phyloP scores from a whole-genome alignment of 2,797 vertebrate genomes.

The Danio aesculapii region DNA sequence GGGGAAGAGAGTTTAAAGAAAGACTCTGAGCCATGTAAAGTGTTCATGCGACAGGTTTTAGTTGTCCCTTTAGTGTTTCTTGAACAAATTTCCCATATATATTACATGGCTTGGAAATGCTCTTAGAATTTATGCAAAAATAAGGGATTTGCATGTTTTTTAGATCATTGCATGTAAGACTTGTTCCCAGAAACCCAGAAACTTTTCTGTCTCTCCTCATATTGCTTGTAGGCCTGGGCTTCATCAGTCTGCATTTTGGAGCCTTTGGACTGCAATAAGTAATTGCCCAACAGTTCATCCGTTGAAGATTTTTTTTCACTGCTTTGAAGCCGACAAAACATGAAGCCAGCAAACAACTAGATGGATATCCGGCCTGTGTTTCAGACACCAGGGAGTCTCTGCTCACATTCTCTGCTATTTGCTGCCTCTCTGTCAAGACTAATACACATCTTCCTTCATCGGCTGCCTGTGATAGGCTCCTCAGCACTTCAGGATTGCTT shows the following conservation, averaged over 20 bases:
- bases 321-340: not conserved
- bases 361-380: conserved; percentile 7
- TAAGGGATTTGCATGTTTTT: not conserved
- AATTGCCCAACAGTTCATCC: not conserved
- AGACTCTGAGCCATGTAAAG: not conserved
- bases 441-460: conserved; percentile 1
- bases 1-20: no score
- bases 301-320: not conserved
- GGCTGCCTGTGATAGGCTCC: not conserved
- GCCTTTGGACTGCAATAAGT: not conserved
- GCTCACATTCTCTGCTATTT: conserved; percentile 6
- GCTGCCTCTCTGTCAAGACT: not conserved
- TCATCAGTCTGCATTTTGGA: not conserved
- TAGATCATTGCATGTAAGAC: not conserved
- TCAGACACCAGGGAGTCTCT: conserved; percentile 13
- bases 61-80: not conserved
- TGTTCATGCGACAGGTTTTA: not conserved
- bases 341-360: not conserved
- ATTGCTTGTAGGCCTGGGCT: not conserved
- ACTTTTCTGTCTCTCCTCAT: not conserved
- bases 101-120: not conserved
- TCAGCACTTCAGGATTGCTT: conserved; percentile 17
- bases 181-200: not conserved
- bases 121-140: conserved; percentile 1
- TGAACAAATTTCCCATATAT: not conserved